Conservation (phyloP, 2,888 invertebrate genomes). For the Drosophila conformis region DNA sequence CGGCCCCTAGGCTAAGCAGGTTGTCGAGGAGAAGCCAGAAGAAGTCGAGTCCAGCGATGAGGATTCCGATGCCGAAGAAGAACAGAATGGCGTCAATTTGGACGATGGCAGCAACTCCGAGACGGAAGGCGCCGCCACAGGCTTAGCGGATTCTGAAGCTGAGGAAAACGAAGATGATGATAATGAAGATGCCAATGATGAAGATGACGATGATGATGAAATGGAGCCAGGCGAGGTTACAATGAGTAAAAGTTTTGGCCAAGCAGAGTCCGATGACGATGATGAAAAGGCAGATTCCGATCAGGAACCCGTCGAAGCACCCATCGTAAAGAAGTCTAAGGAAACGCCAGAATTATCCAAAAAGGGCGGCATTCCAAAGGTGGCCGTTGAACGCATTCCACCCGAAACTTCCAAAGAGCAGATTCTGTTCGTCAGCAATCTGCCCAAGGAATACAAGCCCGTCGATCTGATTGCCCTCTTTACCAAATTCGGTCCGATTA, state of each 20-base stretch:
- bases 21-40: conserved; percentile 34
- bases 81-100: conserved; percentile 23
- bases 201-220: conserved; percentile 28
- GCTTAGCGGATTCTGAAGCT: conserved; percentile 29
- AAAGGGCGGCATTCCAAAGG: conserved; percentile 59
- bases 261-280: conserved; percentile 6
- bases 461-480: conserved; percentile 66
- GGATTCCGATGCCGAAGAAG: conserved; percentile 54
- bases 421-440: not conserved
- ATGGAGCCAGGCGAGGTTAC: conserved; percentile 55
- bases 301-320: conserved; percentile 66
- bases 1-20: conserved; percentile 43
- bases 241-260: not conserved
- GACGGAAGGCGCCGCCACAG: conserved; percentile 29
- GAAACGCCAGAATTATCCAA: not conserved
- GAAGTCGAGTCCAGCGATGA: conserved; percentile 49
- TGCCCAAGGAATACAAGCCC: conserved; percentile 62
- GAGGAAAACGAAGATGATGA: conserved; percentile 45
- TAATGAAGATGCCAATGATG: conserved; percentile 17
- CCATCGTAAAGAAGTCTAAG: conserved; percentile 50
- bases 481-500: conserved; percentile 70
- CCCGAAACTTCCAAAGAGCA: no score
- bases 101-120: conserved; percentile 60
- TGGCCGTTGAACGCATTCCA: conserved; percentile 24
- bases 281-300: conserved; percentile 44